Base-by-base conservation (phyloP, 2,797 vertebrate genomes). In the Muraenolepis orangiensis region DNA sequence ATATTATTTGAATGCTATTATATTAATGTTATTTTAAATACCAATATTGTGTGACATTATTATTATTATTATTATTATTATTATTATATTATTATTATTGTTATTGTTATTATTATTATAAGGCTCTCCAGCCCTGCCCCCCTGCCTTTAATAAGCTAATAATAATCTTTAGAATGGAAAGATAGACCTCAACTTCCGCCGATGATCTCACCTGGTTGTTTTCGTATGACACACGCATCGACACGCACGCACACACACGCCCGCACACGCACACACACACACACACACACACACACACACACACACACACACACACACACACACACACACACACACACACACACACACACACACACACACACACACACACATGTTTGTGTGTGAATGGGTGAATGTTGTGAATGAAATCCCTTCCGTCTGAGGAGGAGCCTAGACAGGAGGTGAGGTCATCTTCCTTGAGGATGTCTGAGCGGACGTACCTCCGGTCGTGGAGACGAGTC, bases 391-490 rank as follows among this genome's bases (percentile, higher is more conserved):
- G 74, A 83, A 91, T 71, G 91, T 91, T 89, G 83, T 92, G 90
- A 93, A 93, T 93, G 90, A 91, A 93, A 87, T 80, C n/a, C 79
- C 77, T 80, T 78, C 81, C 80, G 87, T 78, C 85, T 82, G 80
- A 77, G 84, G 57, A 11, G 57, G 57, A 26, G 57, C 81, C 83
- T 75, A 91, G 89, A 91, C 89, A 86, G 87, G 85, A 87, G 88
- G 80, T 93, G 92, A 93, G 91, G 82, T 93, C 92, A 93, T 91
- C 87, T 23, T 75, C n/a, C n/a, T n/a, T n/a, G n/a, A n/a, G 61
- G n/a, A 61, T 40, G 72, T 80, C 88, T 88, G 90, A 87, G 89
- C 85, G 83, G 84, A 89, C 57, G 8, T 88, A 82, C 79, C 82
- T 75, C 83, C 76, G 70, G 32, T 84, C 29, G n/a, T n/a, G n/a